Base-by-base conservation (phyloP, 2,888 invertebrate genomes). In the Oxytorus armatus region DNA sequence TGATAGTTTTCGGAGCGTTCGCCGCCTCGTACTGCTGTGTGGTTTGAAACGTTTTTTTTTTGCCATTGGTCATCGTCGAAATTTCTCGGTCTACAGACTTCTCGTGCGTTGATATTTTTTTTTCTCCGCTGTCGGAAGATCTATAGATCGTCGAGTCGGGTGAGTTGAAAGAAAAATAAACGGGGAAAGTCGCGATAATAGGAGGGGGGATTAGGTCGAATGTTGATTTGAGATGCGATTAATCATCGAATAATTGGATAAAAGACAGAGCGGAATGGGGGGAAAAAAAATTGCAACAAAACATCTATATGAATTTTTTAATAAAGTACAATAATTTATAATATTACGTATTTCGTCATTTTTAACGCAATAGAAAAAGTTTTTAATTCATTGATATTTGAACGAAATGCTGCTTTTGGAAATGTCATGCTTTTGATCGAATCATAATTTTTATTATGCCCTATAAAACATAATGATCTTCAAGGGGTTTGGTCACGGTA, bases 81-180 rank as follows among this genome's bases (percentile, higher is more conserved):
- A 47, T 36, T 73, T 73, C 42, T 14, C 29, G 53, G 21, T 42
- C 51, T 10, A 36, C n/a, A 16, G 10, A 53, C 11, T 29, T 21
- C 23, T 21, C 23, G 33, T 16, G 57, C 11, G 57, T 57, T n/a
- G n/a, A n/a, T n/a, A n/a, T n/a, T 33, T 18, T 57, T 33, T 8
- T 57, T 57, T 33, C 33, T 7, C 36, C 33, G 51, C 10, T 23
- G 25, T 42, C 44, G 29, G 18, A 53, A 61, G 42, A 42, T 53
- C 55, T 53, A 59, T 61, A 33, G 51, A 69, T 69, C 51, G 33
- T 76, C 61, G 16, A 42, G 29, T 44, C 33, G 29, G 23, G 44
- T 69, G 49, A 49, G 14, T 16, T 53, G 18, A 53, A 68, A 68
- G 29, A 51, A 76, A 76, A 42, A 47, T 70, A 57, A 59, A 36